Evolutionary conservation across 2,113 vertebrate species (phyloP).

Genomic region (Pionites leucogaster): DNA sequence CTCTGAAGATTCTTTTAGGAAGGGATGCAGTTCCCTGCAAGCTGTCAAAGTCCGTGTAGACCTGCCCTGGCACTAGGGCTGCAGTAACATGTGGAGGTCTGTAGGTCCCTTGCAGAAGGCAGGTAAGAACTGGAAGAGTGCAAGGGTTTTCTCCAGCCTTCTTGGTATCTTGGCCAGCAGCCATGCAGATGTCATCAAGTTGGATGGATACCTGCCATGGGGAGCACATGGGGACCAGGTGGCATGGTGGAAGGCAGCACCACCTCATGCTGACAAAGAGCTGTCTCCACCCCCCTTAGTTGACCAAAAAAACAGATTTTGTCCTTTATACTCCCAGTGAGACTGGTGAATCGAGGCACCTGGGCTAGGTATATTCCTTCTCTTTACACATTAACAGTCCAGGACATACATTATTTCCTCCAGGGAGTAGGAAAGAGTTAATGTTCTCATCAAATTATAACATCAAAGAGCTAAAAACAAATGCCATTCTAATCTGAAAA

Average conservation of each 20-base stretch:
- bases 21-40: background rate
- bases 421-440: background rate
- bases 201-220: background rate
- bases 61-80: background rate
- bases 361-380: background rate
- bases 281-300: background rate
- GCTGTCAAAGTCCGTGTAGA: background rate
- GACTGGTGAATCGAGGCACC: background rate
- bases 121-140: background rate
- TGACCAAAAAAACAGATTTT: background rate
- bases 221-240: background rate
- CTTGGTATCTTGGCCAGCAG: background rate
- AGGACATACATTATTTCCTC: background rate
- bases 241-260: background rate
- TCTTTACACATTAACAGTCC: background rate
- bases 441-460: background rate
- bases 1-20: background rate
- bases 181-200: background rate
- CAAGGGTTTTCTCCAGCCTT: background rate
- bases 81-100: fast-evolving
- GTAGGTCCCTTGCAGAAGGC: background rate
- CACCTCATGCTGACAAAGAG: background rate
- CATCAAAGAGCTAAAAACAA: background rate
- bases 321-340: background rate
- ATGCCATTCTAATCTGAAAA: background rate